Conservation (phyloP, 2,113 vertebrate genomes). For the Caranx melampygus region DNA sequence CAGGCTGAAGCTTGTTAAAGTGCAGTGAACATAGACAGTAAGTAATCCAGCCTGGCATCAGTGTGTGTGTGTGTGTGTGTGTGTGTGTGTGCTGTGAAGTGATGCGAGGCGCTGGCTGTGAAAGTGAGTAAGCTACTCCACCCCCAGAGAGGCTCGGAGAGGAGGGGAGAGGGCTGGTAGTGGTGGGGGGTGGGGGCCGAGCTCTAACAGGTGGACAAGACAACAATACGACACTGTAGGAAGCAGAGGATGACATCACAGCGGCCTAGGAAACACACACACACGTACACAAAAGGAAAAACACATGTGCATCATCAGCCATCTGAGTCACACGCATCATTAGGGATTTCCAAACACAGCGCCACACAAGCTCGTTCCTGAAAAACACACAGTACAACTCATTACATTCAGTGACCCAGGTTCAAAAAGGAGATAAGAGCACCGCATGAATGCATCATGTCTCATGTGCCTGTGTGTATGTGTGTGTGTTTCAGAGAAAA, state of each 20-base stretch:
- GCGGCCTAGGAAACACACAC: constrained; percentile 26
- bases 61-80: constrained; percentile 10
- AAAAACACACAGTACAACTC: background rate
- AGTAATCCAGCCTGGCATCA: constrained; percentile 8
- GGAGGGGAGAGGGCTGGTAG: too few relatives aligned
- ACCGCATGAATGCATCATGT: background rate
- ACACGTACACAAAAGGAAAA: background rate
- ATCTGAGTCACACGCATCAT: constrained; percentile 37
- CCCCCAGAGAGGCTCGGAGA: constrained; percentile 26
- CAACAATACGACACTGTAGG: constrained; percentile 53
- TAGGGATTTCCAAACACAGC: constrained; percentile 15
- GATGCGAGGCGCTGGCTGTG: constrained; percentile 55
- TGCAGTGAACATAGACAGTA: background rate
- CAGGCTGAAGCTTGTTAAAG: background rate
- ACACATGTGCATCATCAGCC: background rate
- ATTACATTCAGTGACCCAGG: constrained; percentile 2
- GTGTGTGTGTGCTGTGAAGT: constrained; percentile 13
- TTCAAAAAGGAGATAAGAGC: constrained; percentile 26
- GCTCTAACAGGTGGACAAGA: constrained; percentile 65
- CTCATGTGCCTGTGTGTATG: constrained; percentile 10
- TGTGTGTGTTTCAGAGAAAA: background rate
- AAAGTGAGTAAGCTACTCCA: constrained; percentile 57
- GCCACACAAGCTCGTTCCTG: background rate
- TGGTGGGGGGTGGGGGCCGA: background rate
- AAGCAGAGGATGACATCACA: constrained; percentile 54